phyloP scores from a whole-genome alignment of 2,888 invertebrate genomes.

The Cephus rjabovi region DNA sequence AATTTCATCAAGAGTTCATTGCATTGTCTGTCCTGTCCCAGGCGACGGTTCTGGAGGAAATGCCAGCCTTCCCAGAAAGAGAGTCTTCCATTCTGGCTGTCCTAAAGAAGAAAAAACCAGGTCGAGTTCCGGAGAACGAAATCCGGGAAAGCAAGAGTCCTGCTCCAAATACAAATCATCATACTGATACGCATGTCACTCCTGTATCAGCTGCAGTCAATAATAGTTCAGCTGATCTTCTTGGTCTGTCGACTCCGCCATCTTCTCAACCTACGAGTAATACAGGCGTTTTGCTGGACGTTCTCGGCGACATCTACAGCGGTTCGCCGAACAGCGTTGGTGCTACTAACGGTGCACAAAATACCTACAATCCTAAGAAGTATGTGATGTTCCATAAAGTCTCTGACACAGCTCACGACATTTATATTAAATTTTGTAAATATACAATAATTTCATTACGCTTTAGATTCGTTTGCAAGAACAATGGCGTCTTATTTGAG shows the following conservation, averaged over 20 bases:
- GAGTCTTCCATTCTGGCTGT: slow-evolving; percentile 98
- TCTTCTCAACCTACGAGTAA: slow-evolving; percentile 77
- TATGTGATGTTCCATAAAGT: slow-evolving; percentile 53
- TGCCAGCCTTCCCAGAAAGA: slow-evolving; percentile 99
- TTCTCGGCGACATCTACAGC: slow-evolving; percentile 89
- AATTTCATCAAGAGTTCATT: background rate
- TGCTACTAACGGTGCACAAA: slow-evolving; percentile 71
- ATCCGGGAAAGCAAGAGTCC: slow-evolving; percentile 87
- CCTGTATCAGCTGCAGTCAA: slow-evolving; percentile 63
- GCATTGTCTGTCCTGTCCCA: slow-evolving; percentile 42
- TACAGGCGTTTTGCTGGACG: slow-evolving; percentile 88
- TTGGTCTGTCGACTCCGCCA: slow-evolving; percentile 90
- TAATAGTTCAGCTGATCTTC: slow-evolving; percentile 81
- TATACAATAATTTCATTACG: slow-evolving; percentile 18
- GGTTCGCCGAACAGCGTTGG: slow-evolving; percentile 73
- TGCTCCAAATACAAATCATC: slow-evolving; percentile 69
- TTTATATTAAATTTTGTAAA: background rate
- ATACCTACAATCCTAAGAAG: slow-evolving; percentile 90
- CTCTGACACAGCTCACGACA: background rate
- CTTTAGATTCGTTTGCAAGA: slow-evolving; percentile 89
- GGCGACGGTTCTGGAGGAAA: slow-evolving; percentile 98
- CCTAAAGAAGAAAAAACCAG: slow-evolving; percentile 98
- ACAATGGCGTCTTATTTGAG: slow-evolving; percentile 98
- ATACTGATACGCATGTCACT: slow-evolving; percentile 58
- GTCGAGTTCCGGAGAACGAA: slow-evolving; percentile 90